Evolutionary conservation across 2,888 invertebrate species (phyloP), one percentile per base, ranked within the genome.

Genomic region (Caenorhabditis virilis): DNA sequence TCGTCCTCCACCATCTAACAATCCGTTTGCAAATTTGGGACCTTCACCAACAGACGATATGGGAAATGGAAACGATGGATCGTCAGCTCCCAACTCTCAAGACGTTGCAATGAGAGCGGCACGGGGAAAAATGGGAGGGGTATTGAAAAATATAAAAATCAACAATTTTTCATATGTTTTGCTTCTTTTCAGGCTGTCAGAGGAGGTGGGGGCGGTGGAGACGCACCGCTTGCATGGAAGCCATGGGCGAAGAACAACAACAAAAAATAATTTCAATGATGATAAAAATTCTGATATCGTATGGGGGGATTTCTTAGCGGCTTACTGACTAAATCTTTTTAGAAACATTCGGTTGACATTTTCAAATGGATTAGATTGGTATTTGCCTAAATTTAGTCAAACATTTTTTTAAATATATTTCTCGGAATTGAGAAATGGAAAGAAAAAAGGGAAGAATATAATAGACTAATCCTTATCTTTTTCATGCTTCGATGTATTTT

Each of bases 81-180:
- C 53, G 7, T 27, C 30, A 2, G 2, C 13, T 27, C 9, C 6
- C 6, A 30, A 7, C 23, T 11, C 38, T 23, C 36, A 30, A 26
- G 61, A 66, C 39, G 60, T 72, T 30, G 65, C 56, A 41, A 66
- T 72, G 48, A 55, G 61, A 56, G 69, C 69, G 2, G 59, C 72
- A 9, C 54, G 65, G 35, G 72, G 72, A 55, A 60, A 38, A 52
- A 69, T 74, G 22, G 72, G 74, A 63, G 74, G 74, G 48, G 74
- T 74, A 46, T 6, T 30, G 30, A 30, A 30, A n/a, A n/a, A n/a
- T n/a, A n/a, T n/a, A n/a, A n/a, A n/a, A n/a, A n/a, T n/a, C n/a
- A n/a, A n/a, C n/a, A n/a, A n/a, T n/a, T n/a, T n/a, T n/a, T n/a
- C n/a, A n/a, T n/a, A n/a, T n/a, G n/a, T n/a, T n/a, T n/a, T n/a